Evolutionary conservation across 2,113 vertebrate species (phyloP), one percentile per base, ranked within the genome.

Genomic region (Corythornis vintsioides): DNA sequence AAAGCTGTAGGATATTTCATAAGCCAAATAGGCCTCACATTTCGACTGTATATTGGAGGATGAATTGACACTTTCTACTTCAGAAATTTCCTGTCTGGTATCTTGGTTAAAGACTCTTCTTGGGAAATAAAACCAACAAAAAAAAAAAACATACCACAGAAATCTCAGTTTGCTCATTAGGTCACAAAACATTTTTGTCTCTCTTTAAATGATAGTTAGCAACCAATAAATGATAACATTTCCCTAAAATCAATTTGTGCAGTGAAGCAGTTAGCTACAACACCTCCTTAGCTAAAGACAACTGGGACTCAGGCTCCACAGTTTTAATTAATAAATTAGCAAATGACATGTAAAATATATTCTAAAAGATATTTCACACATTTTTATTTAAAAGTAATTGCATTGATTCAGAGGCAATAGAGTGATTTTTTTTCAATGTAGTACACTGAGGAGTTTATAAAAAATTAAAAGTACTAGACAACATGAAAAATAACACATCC

Each of bases 291-390:
- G 72, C 45, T 81, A 82, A 88, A 83, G 67, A 70, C 16, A 61
- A 20, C 38, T 91, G 74, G 29, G 53, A 86, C 63, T 57, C 31
- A 88, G 73, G 64, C 5, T 56, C 31, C 50, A 11, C 13, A n/a
- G 42, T 66, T 92, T 93, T 82, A 96, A 88, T 82, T 82, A 93
- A 89, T 74, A 88, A 75, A 53, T 67, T 83, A 92, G 15, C 24
- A 94, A 90, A 64, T 72, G 20, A 16, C 9, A 71, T 83, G 60
- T 64, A 82, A 94, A 90, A 72, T 69, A 45, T 52, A 60, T 55
- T 55, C 52, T 55, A 73, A 79, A 73, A 82, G 35, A 47, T 67
- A 28, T 35, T 25, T 75, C 26, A 69, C 29, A 64, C 63, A 10
- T 38, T 38, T 38, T 38, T 38, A 38, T 38, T 80, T 85, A 59